Base-by-base conservation (phyloP, 2,888 invertebrate species). In the Salticus scenicus region DNA sequence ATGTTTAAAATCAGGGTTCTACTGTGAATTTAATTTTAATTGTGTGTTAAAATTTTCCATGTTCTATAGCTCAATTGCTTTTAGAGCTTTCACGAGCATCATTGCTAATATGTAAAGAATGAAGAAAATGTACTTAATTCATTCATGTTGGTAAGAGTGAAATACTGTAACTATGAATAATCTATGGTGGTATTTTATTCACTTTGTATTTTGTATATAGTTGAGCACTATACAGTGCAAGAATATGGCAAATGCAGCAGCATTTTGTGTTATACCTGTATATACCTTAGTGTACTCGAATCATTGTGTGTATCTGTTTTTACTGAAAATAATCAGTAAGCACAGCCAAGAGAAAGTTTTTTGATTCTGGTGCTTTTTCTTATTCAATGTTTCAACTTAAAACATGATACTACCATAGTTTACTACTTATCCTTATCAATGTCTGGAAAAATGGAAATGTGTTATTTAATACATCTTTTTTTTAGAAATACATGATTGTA, bases 161-260 rank as follows among this genome's bases (percentile, higher is more conserved):
- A 47, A 17, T 47, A 14, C 17, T 47, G 17, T 14, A 14, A 12
- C 17, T 47, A 17, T 47, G 42, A 57, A 57, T 12, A 24, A 5
- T 57, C 4, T 24, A 24, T 57, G 2, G 5, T 57, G 24, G 57
- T 57, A 57, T 57, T 57, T 57, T 57, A 57, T 57, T 57, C 12
- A 57, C 24, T 57, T 57, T 57, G 24, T 57, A 57, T 57, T 24
- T 57, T 57, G 57, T 57, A 57, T 24, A 57, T 57, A 57, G 57
- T 24, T 57, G 12, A 57, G 10, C 4, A 57, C 24, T 4, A 57
- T 10, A 24, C 47, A 12, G 57, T 57, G 57, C 24, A 57, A 57
- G 1, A 2, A 17, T 5, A 24, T 57, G 24, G 57, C 57, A 24
- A 12, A 24, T 57, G 57, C 57, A 57, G 57, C 57, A 57, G 57